Evolutionary conservation across 2,888 invertebrate genomes (phyloP).

Genomic region (Leucophora obtusa): DNA sequence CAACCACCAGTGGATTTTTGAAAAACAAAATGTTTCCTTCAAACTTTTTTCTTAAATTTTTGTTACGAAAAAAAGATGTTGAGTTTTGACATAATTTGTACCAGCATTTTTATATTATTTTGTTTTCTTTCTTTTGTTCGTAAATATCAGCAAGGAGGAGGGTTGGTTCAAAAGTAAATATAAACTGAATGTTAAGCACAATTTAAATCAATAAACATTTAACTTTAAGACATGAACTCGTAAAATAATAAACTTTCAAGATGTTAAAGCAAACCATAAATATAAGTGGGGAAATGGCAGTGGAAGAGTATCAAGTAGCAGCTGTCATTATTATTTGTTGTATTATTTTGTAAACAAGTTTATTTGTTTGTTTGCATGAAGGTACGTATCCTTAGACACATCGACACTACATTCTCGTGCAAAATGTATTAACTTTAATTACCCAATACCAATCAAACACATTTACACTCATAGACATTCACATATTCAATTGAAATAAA

Average conservation of each 20-base stretch:
- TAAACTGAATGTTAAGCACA: constrained; percentile 38
- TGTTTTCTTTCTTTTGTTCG: background rate
- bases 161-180: constrained; percentile 15
- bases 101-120: constrained; percentile 25
- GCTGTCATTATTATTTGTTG: constrained; percentile 8
- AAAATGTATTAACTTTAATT: constrained; percentile 24
- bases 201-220: constrained; percentile 27
- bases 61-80: constrained; percentile 24
- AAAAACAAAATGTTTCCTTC: background rate
- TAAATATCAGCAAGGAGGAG: background rate
- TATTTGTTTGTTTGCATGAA: no score
- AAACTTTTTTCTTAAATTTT: constrained; percentile 11
- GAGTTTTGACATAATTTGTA: constrained; percentile 32
- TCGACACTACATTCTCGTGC: constrained; percentile 6
- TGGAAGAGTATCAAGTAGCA: constrained; percentile 6
- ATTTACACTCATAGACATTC: background rate
- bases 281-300: background rate
- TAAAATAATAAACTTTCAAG: constrained; percentile 38
- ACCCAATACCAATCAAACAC: background rate
- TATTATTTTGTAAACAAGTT: background rate
- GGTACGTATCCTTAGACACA: background rate
- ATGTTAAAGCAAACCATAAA: background rate
- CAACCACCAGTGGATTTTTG: constrained; percentile 34
- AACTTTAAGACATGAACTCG: constrained; percentile 30
- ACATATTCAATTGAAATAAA: constrained; percentile 16